A percentile compares a stretch with the other conserved stretches of the same genome.
Conservation (phyloP, 2,888 invertebrate species). For the Xylota sylvarum region DNA sequence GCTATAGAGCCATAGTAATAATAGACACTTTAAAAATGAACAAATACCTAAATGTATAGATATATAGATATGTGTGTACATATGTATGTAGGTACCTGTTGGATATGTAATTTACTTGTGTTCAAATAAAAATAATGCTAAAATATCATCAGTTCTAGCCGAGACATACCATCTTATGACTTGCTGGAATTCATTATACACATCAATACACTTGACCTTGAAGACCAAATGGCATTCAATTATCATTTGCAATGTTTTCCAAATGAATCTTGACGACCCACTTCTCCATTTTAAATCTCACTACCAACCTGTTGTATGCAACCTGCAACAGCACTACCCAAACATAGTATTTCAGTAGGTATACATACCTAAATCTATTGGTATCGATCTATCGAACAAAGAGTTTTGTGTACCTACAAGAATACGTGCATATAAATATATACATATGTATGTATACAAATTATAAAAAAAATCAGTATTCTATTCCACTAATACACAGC, state of each 20-base stretch:
- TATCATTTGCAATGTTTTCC: slow-evolving; percentile 56
- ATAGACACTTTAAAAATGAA: neutral
- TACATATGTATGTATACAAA: neutral
- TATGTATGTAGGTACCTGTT: neutral
- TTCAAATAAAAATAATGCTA: slow-evolving; percentile 1
- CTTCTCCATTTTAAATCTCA: slow-evolving; percentile 67
- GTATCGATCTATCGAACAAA: slow-evolving; percentile 36
- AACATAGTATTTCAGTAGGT: neutral
- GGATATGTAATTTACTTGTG: neutral
- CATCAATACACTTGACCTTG: slow-evolving; percentile 72
- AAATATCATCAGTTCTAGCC: slow-evolving; percentile 14
- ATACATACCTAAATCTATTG: neutral
- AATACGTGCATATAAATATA: neutral
- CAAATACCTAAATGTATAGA: too few relatives aligned
- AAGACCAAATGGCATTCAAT: slow-evolving; percentile 66
- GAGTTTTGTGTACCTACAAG: slow-evolving; percentile 1
- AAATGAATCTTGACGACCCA: slow-evolving; percentile 70
- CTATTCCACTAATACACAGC: slow-evolving; percentile 2
- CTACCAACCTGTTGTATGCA: slow-evolving; percentile 46
- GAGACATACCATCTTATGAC: slow-evolving; percentile 62
- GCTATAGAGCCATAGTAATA: neutral
- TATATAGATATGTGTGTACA: neutral
- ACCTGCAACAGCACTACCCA: slow-evolving; percentile 41
- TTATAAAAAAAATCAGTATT: slow-evolving; percentile 24
- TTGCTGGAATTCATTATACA: slow-evolving; percentile 56